Base-by-base conservation (phyloP, 2,797 vertebrate species). In the Rachycentron canadum region DNA sequence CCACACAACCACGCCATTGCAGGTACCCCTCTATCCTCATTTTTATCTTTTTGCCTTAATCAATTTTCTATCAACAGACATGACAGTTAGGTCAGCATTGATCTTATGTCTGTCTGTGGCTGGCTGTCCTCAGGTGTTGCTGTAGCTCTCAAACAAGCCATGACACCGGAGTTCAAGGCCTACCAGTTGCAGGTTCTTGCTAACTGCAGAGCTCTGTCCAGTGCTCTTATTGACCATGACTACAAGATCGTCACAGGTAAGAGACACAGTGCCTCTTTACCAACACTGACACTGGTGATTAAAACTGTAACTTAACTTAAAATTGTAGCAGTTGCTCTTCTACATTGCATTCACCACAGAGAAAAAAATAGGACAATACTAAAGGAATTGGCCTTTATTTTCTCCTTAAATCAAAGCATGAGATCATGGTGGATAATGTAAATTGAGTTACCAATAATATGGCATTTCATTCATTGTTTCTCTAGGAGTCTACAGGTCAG, bases 1-100 rank as follows among this genome's bases (percentile, higher is more conserved):
- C 98, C 98, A 0, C 98, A 99, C 93, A 99, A 99, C 90, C 98
- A 99, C 0, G 97, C 98, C 43, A 99, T 99, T 13, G 98, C 98
- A 89, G 98, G 98, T 99, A n/a, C 36, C 8, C 5, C 17, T 25
- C 5, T 26, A 1, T 60, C 9, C 23, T 66, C 2, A 28, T 34
- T 14, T 43, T 43, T 14, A 34, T 34, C 19, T 14, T 5, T 53
- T 19, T 32, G 0, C 30, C 10, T 17, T 66, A 19, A 4, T 65
- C 4, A 7, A 11, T 36, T 59, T 36, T 11, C 21, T 41, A 9
- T 84, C 8, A 4, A 25, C 7, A 25, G 34, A 26, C 26, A 12
- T 41, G 12, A 4, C 1, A 0, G 26, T 3, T 61, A n/a, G 6
- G 14, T 36, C 21, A 9, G 17, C n/a, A 16, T 53, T n/a, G 1